phyloP scores from a whole-genome alignment of 1,140 invertebrate species.

The Drosophila subpulchrella region DNA sequence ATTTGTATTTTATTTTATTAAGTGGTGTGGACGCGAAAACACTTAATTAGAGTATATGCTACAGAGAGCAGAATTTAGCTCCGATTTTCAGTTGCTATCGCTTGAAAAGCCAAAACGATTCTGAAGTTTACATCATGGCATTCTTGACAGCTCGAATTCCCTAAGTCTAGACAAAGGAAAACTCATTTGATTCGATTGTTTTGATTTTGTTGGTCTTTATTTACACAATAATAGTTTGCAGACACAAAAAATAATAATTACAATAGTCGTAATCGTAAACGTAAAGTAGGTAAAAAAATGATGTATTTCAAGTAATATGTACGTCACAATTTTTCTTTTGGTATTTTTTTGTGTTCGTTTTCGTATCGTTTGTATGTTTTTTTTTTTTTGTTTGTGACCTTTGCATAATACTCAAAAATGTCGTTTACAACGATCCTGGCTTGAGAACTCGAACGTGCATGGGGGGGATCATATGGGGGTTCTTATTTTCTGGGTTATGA shows the following conservation, averaged over 20 bases:
- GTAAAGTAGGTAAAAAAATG: constrained; percentile 43
- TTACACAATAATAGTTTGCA: constrained; percentile 52
- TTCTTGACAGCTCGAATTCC: not conserved
- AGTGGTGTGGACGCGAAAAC: not conserved
- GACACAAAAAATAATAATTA: constrained; percentile 53
- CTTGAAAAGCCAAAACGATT: constrained; percentile 27
- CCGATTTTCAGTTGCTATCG: constrained; percentile 25
- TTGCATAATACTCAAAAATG: constrained; percentile 28
- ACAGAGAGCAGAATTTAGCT: constrained; percentile 28
- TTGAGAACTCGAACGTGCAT: constrained; percentile 36
- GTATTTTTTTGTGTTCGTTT: constrained; percentile 13
- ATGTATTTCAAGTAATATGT: constrained; percentile 27
- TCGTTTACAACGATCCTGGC: constrained; percentile 41
- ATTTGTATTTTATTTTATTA: not conserved
- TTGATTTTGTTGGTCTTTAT: constrained; percentile 36
- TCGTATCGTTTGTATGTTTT: not conserved
- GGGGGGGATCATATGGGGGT: not conserved
- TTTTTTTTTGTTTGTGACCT: constrained; percentile 30
- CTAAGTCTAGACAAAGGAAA: not conserved
- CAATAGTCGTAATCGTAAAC: constrained; percentile 47
- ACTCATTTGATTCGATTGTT: not conserved
- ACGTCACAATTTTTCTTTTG: constrained; percentile 22
- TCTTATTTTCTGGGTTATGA: not conserved
- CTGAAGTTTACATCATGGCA: constrained; percentile 3
- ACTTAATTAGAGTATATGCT: not conserved